Evolutionary conservation across 2,888 invertebrate species (phyloP).

Genomic region (Drosophila cognata): DNA sequence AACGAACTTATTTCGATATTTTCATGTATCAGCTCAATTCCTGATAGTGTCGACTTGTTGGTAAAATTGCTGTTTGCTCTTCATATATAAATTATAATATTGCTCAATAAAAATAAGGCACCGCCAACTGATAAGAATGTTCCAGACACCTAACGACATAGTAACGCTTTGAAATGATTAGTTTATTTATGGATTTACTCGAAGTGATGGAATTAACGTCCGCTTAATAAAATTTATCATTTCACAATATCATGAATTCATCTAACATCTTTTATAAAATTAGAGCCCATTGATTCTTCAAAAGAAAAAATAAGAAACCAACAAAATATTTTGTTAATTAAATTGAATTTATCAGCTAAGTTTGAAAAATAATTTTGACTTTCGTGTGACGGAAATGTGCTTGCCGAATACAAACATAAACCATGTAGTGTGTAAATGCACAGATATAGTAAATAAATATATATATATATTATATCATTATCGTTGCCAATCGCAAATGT

Average conservation of each 20-base stretch:
- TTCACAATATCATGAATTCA: neutral
- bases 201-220: slow-evolving; percentile 32
- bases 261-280: neutral
- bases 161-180: neutral
- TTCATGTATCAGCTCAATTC: slow-evolving; percentile 15
- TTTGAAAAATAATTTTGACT: neutral
- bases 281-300: neutral
- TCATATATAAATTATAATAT: slow-evolving; percentile 45
- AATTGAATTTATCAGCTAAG: neutral
- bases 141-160: slow-evolving; percentile 12
- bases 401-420: neutral
- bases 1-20: slow-evolving; percentile 3
- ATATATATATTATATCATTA: neutral
- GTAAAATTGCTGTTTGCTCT: neutral
- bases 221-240: neutral
- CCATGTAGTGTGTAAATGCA: slow-evolving; percentile 14
- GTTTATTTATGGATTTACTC: neutral
- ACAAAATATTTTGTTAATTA: neutral
- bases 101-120: slow-evolving; percentile 25
- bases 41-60: slow-evolving; percentile 13
- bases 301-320: too few species aligned
- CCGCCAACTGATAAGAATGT: slow-evolving; percentile 35
- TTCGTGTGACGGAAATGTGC: neutral
- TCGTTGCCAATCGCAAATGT: neutral
- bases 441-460: neutral